These are phyloP conservation scores for Syngnathus typhle DNA, from an alignment of 2,113 vertebrate genomes.

Conservation along the genomic window DNA sequence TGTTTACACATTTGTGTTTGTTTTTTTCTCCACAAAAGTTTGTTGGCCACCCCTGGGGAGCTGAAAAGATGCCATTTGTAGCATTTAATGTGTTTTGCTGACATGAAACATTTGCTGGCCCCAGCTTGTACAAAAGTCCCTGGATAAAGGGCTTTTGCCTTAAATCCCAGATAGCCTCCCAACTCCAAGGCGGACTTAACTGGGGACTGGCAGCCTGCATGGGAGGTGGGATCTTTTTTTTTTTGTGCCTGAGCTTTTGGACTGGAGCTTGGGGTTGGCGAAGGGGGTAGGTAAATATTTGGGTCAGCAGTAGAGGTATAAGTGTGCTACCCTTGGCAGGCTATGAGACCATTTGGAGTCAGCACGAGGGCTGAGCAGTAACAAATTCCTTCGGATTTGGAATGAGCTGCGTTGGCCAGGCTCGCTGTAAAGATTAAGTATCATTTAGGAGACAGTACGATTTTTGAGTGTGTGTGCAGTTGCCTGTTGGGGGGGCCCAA, in stretches of 20 bases:
- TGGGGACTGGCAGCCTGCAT: constrained; percentile 45
- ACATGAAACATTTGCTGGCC: constrained; percentile 54
- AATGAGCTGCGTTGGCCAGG: constrained; percentile 11
- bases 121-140: constrained; percentile 58
- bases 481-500: constrained; percentile 21
- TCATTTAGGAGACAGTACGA: constrained; percentile 15
- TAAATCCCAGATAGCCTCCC: constrained; percentile 63
- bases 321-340: constrained; percentile 23
- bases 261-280: constrained; percentile 20
- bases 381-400: constrained; percentile 8
- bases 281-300: constrained; percentile 49
- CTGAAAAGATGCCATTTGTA: constrained; percentile 50
- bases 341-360: constrained; percentile 16
- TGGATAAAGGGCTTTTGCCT: constrained; percentile 67
- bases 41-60: constrained; percentile 19
- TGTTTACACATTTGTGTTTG: constrained; percentile 1
- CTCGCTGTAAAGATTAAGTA: constrained; percentile 15
- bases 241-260: constrained; percentile 33
- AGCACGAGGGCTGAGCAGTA: neutral
- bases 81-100: constrained; percentile 58
- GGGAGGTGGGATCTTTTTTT: constrained; percentile 41
- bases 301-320: constrained; percentile 29
- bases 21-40: constrained; percentile 22
- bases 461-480: constrained; percentile 36
- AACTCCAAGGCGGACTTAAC: constrained; percentile 58